These are phyloP conservation scores for Ictidomys tridecemlineatus DNA, from an alignment of 2,113 vertebrate genomes.

Conservation along the genomic window DNA sequence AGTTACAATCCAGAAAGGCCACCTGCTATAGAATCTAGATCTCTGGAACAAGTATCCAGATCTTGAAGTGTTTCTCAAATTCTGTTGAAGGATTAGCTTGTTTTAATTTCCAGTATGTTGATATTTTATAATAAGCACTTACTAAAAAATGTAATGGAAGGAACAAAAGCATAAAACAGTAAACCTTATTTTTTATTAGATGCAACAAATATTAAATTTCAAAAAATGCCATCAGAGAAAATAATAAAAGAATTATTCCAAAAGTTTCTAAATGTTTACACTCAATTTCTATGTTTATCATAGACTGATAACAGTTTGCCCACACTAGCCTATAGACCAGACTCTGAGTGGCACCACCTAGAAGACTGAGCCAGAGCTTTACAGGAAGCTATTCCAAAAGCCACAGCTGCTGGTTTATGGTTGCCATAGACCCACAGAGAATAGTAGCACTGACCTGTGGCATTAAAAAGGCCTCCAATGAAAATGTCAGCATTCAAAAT, in stretches of 20 bases:
- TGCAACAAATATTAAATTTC: background rate
- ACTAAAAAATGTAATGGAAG: background rate
- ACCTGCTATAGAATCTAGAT: background rate
- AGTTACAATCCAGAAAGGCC: background rate
- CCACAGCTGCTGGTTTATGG: background rate
- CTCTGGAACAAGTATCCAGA: background rate
- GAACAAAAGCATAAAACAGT: background rate
- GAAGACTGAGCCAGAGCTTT: constrained; percentile 1
- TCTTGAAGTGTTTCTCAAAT: constrained; percentile 26
- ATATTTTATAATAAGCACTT: background rate
- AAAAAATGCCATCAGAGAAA: background rate
- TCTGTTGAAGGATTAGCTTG: background rate
- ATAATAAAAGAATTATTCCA: constrained; percentile 22
- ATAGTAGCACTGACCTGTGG: background rate
- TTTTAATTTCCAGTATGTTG: background rate
- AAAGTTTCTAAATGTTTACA: background rate
- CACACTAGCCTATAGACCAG: background rate
- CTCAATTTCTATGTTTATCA: background rate
- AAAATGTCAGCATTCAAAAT: background rate
- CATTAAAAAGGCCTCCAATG: background rate
- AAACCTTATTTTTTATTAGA: background rate
- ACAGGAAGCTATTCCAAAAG: background rate
- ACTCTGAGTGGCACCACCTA: background rate
- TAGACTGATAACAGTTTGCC: background rate
- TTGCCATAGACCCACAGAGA: background rate